Conservation (phyloP, 2,888 invertebrate genomes). For the Melanostoma scalare region DNA sequence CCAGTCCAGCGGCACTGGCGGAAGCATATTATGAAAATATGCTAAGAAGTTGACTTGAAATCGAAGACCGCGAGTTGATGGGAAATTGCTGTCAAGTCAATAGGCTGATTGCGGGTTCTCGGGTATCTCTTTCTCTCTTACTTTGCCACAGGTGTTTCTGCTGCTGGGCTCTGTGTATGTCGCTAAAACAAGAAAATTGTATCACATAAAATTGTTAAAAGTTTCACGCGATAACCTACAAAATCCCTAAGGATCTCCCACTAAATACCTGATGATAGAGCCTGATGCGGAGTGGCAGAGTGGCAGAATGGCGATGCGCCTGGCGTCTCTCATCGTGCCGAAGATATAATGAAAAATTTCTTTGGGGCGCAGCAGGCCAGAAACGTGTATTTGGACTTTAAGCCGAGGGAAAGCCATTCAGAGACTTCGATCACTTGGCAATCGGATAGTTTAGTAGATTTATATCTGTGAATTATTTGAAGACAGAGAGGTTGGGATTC, state of each 20-base stretch:
- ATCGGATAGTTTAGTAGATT: constrained; percentile 61
- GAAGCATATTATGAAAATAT: constrained; percentile 70
- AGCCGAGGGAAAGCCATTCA: constrained; percentile 52
- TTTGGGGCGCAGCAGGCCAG: constrained; percentile 21
- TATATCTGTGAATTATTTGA: constrained; percentile 51
- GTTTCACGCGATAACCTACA: constrained; percentile 64
- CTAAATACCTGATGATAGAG: constrained; percentile 38
- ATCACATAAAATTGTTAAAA: constrained; percentile 62
- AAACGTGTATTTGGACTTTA: constrained; percentile 32
- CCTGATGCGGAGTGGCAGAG: constrained; percentile 23
- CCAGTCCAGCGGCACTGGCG: constrained; percentile 20
- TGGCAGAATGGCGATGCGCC: constrained; percentile 18
- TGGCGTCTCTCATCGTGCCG: constrained; percentile 21
- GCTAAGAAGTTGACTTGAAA: constrained; percentile 53
- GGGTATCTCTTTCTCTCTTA: constrained; percentile 14
- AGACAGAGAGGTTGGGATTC: constrained; percentile 58
- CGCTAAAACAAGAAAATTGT: constrained; percentile 55
- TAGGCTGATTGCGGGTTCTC: too few species aligned
- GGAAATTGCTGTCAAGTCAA: constrained; percentile 55
- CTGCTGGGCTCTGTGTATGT: constrained; percentile 23
- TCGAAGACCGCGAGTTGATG: constrained; percentile 37
- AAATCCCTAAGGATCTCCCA: constrained; percentile 62
- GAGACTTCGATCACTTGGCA: constrained; percentile 62
- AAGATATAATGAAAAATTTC: constrained; percentile 47
- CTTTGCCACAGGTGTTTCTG: constrained; percentile 42